Percentiles rank a stretch among this genome's conserved stretches.
Conservation (phyloP, 2,888 invertebrate genomes). For the Coecobrya sp. region DNA sequence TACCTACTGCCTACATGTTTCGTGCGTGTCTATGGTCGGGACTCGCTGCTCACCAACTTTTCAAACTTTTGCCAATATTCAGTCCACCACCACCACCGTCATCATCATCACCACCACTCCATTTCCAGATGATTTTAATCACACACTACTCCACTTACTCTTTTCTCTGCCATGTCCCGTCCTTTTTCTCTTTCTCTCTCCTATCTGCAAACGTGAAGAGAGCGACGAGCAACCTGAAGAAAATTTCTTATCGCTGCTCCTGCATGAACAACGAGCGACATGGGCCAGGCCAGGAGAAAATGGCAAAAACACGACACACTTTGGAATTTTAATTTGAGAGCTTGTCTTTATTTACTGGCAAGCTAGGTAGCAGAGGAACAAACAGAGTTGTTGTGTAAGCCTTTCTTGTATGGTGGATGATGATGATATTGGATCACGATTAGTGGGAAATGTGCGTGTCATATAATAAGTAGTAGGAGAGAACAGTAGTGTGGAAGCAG, state of each 20-base stretch:
- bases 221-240: conserved; percentile 11
- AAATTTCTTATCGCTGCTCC: not conserved
- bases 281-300: conserved; percentile 17
- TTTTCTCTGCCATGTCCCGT: not conserved
- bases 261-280: not conserved
- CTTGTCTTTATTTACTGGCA: conserved; percentile 35
- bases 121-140: conserved; percentile 35
- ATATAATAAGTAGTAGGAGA: conserved; percentile 25
- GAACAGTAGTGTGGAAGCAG: conserved; percentile 3
- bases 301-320: conserved; percentile 56
- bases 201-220: no score
- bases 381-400: not conserved
- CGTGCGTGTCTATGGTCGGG: conserved; percentile 63
- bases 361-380: no score
- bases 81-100: not conserved
- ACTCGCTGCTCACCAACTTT: not conserved
- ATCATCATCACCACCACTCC: not conserved
- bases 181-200: not conserved
- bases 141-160: no score
- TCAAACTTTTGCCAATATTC: conserved; percentile 51
- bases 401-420: conserved; percentile 11
- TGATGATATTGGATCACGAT: conserved; percentile 62
- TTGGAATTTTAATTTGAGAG: conserved; percentile 68
- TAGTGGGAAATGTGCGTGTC: conserved; percentile 69
- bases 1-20: not conserved